A percentile compares a stretch with the other conserved stretches of the same genome.
Conservation (phyloP, 2,888 invertebrate genomes). For the Lepidocyrtoides sp. region DNA sequence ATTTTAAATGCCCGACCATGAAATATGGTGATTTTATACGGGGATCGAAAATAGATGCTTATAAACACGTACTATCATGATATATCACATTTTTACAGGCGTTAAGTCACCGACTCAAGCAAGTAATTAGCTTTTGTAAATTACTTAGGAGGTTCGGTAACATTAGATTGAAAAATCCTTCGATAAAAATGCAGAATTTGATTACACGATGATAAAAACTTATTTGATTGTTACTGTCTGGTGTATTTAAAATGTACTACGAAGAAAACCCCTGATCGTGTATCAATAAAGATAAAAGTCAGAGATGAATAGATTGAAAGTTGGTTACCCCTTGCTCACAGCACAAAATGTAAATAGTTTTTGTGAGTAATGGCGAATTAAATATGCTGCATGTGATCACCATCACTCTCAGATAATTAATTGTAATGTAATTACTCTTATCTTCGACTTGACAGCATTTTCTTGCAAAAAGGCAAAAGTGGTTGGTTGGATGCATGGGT, state of each 20-base stretch:
- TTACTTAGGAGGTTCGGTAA: not conserved
- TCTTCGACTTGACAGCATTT: conserved; percentile 15
- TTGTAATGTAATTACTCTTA: conserved; percentile 24
- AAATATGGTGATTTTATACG: conserved; percentile 73
- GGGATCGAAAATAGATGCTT: not conserved
- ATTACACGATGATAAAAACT: no score
- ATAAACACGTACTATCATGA: not conserved
- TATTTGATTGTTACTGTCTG: no score
- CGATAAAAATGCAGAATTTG: not conserved
- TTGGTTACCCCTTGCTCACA: not conserved
- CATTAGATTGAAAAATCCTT: not conserved
- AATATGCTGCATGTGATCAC: conserved; percentile 6
- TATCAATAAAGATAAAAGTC: no score
- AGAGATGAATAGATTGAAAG: no score
- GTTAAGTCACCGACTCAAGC: not conserved
- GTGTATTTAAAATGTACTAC: no score
- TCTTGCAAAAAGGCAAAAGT: not conserved
- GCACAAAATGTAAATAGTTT: not conserved
- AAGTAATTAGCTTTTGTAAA: not conserved
- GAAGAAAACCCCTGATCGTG: no score
- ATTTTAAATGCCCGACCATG: conserved; percentile 57
- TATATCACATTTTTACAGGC: not conserved
- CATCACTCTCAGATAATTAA: not conserved
- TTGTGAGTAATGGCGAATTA: not conserved
- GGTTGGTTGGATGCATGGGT: not conserved